Percentiles rank a stretch among this genome's conserved stretches.
Evolutionary conservation across 2,797 vertebrate species (phyloP).

Genomic region (Propithecus deckenii): DNA sequence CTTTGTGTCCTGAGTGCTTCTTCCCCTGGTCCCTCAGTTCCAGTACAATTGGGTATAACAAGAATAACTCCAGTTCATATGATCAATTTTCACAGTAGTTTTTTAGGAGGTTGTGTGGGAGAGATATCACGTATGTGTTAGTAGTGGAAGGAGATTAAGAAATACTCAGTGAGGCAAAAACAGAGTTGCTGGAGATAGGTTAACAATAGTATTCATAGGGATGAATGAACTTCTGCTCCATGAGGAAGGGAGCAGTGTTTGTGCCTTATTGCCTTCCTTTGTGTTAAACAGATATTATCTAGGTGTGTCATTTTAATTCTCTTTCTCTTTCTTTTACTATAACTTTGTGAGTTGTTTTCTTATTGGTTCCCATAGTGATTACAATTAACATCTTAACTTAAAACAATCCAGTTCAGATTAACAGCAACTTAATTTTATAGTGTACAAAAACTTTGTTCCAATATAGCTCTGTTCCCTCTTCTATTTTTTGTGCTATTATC

Average conservation of each 20-base stretch:
- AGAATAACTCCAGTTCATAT: not conserved
- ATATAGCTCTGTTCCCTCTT: not conserved
- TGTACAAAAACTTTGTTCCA: not conserved
- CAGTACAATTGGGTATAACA: not conserved
- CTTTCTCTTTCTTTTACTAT: not conserved
- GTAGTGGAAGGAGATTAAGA: not conserved
- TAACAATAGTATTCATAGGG: not conserved
- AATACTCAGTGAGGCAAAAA: not conserved
- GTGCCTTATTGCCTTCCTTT: not conserved
- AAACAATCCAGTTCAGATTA: not conserved
- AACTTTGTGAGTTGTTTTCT: not conserved
- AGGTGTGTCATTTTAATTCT: not conserved
- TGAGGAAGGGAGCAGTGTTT: not conserved
- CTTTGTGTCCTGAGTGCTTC: not conserved
- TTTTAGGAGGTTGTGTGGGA: not conserved
- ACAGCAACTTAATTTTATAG: not conserved
- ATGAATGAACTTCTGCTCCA: not conserved
- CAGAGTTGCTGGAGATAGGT: not conserved
- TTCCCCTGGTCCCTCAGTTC: not conserved
- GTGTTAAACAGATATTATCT: not conserved
- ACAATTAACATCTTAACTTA: not conserved
- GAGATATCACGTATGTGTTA: not conserved
- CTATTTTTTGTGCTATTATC: not conserved
- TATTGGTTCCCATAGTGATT: not conserved
- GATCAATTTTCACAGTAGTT: not conserved